These are phyloP conservation scores for Lerista edwardsae DNA, from an alignment of 2,797 vertebrate species.

Conservation along the genomic window DNA sequence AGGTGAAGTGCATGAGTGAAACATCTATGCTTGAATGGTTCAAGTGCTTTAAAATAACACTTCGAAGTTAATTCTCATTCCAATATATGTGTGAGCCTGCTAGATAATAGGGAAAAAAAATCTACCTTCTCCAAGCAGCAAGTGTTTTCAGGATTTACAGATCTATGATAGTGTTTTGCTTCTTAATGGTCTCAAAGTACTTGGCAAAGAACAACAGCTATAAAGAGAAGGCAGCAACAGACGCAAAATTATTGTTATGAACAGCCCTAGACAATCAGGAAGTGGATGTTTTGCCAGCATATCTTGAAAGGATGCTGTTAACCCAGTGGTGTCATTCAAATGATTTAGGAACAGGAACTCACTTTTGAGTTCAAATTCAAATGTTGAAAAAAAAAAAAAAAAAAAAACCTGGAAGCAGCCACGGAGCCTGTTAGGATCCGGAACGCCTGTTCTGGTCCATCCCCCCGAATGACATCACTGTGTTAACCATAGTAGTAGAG, in stretches of 20 bases:
- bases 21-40: not conserved
- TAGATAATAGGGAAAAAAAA: constrained; percentile 16
- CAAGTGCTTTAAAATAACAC: constrained; percentile 26
- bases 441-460: no score
- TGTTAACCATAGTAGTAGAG: not conserved
- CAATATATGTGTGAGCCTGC: not conserved
- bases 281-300: not conserved
- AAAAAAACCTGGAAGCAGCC: no score
- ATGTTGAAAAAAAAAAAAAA: no score
- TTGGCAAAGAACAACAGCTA: not conserved
- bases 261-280: not conserved
- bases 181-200: constrained; percentile 4
- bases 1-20: not conserved
- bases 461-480: no score
- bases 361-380: no score
- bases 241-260: not conserved
- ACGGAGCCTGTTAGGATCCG: no score
- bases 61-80: constrained; percentile 1
- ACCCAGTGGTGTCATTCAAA: no score
- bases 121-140: not conserved
- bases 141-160: not conserved
- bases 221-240: constrained; percentile 1
- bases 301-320: not conserved
- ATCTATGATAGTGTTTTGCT: not conserved
- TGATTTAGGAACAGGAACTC: no score